phyloP scores from a whole-genome alignment of 2,113 vertebrate species.

The Madoqua kirkii region DNA sequence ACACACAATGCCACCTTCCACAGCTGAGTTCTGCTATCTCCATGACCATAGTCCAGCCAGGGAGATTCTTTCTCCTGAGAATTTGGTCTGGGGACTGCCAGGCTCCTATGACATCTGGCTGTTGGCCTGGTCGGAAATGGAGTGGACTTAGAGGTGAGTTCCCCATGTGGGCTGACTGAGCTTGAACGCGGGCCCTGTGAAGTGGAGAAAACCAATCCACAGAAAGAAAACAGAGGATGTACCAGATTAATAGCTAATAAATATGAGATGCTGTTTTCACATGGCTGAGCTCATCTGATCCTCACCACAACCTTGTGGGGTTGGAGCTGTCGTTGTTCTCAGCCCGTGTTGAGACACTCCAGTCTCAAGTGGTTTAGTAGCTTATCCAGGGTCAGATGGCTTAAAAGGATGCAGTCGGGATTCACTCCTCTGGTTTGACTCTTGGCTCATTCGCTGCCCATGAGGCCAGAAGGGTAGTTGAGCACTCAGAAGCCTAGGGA shows the following conservation, averaged over 20 bases:
- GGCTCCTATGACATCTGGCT: neutral
- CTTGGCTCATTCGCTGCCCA: neutral
- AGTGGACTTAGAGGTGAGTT: neutral
- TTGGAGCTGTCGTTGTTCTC: neutral
- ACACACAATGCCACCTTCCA: neutral
- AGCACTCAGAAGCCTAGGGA: neutral
- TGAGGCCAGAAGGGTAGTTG: neutral
- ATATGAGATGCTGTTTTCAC: neutral
- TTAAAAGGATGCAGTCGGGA: neutral
- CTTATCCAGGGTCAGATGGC: neutral
- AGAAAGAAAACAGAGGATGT: neutral
- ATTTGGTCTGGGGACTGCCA: neutral
- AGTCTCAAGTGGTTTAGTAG: neutral
- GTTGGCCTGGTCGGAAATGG: neutral
- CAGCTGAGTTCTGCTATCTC: neutral
- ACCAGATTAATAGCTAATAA: neutral
- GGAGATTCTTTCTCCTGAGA: neutral
- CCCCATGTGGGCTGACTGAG: neutral
- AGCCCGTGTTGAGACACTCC: neutral
- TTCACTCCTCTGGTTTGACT: neutral
- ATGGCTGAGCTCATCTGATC: neutral
- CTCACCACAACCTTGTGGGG: neutral
- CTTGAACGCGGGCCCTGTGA: neutral
- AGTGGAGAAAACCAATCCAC: neutral
- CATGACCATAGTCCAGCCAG: neutral